Percentiles rank a stretch among this genome's conserved stretches.
Evolutionary conservation across 35 echinoderm and acorn worm genomes (phyloP).

Genomic region (Eucidaris tribuloides): DNA sequence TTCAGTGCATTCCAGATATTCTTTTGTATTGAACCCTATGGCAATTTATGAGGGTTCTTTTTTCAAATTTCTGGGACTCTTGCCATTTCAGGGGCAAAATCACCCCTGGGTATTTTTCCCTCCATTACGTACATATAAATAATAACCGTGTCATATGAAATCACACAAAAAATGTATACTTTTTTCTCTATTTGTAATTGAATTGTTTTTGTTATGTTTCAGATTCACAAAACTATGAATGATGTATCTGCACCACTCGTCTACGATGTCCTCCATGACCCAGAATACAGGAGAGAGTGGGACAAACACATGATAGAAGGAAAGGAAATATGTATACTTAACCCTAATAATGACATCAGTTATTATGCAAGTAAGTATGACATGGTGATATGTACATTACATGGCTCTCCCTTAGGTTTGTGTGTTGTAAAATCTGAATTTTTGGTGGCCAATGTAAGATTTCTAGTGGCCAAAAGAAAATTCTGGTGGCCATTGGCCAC

Average conservation of each 20-base stretch:
- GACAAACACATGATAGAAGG: conserved; percentile 87
- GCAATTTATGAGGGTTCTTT: background rate
- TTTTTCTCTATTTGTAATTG: background rate
- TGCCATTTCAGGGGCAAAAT: no score
- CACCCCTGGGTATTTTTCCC: background rate
- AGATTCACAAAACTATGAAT: conserved; percentile 67
- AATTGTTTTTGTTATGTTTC: background rate
- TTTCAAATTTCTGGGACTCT: no score
- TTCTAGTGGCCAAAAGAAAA: no score
- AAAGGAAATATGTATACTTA: conserved; percentile 81
- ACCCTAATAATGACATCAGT: conserved; percentile 92
- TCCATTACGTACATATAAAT: background rate
- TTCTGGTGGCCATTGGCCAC: no score
- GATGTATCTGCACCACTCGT: conserved; percentile 65
- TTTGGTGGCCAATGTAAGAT: no score
- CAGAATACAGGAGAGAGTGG: conserved; percentile 71
- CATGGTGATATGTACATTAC: no score
- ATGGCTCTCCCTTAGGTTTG: no score
- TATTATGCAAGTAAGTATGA: conserved; percentile 83
- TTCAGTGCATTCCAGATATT: no score
- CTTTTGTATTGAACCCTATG: no score
- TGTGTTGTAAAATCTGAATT: no score
- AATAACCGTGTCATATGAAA: background rate
- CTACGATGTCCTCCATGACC: conserved; percentile 92
- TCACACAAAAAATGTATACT: background rate